A percentile compares a stretch with the other conserved stretches of the same genome.
These are phyloP conservation scores for Caenorhabditis inopinata DNA, from an alignment of 1,140 invertebrate species.

Conservation along the genomic window DNA sequence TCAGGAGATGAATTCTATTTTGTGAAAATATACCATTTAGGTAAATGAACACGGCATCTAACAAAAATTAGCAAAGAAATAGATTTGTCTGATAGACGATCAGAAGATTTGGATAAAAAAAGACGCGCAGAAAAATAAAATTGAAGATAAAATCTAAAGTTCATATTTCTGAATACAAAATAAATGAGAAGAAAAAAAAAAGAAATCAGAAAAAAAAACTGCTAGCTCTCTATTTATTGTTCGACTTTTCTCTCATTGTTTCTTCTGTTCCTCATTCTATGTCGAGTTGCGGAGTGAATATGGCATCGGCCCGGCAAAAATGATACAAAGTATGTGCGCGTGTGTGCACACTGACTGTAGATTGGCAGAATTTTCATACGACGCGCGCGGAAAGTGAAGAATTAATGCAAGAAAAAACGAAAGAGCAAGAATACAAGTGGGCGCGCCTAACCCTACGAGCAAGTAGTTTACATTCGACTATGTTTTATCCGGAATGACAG, in stretches of 20 bases:
- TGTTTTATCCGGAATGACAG: not conserved
- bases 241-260: slow-evolving; percentile 29
- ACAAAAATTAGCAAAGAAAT: no score
- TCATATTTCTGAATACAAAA: not conserved
- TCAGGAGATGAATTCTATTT: no score
- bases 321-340: slow-evolving; percentile 23
- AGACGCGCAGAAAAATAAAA: no score
- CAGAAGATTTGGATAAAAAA: no score
- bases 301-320: slow-evolving; percentile 1
- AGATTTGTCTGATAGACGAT: no score
- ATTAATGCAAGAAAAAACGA: not conserved
- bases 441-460: not conserved
- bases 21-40: no score
- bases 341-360: not conserved
- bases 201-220: not conserved
- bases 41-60: no score
- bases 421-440: slow-evolving; percentile 9
- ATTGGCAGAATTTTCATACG: not conserved
- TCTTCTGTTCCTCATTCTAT: not conserved
- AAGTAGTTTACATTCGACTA: slow-evolving; percentile 15
- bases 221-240: not conserved
- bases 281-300: not conserved
- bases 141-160: no score
- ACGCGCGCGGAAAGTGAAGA: slow-evolving; percentile 7
- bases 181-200: not conserved